Evolutionary conservation across 2,113 vertebrate species (phyloP).

Genomic region (Gobiocypris rarus): DNA sequence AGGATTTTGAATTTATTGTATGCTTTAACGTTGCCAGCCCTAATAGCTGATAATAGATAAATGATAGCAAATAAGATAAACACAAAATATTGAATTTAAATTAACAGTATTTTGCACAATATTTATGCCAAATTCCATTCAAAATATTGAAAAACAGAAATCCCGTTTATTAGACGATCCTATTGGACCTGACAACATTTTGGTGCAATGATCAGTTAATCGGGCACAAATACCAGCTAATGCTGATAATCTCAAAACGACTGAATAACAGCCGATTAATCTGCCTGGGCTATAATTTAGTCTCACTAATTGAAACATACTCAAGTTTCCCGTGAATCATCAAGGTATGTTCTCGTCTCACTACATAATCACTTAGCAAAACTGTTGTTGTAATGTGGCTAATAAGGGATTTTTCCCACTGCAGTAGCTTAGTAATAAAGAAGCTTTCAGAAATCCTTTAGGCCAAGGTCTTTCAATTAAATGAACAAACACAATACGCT

Average conservation of each 20-base stretch:
- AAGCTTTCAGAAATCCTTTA: constrained; percentile 27
- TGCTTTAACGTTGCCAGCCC: too few relatives aligned
- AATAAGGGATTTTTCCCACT: constrained; percentile 6
- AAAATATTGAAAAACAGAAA: background rate
- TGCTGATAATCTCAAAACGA: background rate
- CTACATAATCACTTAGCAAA: constrained; percentile 16
- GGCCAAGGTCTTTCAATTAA: constrained; percentile 38
- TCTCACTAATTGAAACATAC: background rate
- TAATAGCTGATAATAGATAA: background rate
- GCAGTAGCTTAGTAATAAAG: constrained; percentile 2
- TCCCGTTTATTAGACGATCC: background rate
- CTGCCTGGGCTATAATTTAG: background rate
- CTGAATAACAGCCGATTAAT: background rate
- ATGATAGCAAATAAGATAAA: background rate
- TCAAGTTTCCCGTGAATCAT: constrained; percentile 28
- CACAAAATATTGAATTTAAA: background rate
- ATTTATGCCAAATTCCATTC: background rate
- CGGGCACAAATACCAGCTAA: background rate
- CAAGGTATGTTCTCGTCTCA: constrained; percentile 2
- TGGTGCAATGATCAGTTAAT: background rate
- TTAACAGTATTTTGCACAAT: background rate
- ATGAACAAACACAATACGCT: constrained; percentile 1
- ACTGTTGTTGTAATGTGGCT: constrained; percentile 28
- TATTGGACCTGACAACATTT: background rate
- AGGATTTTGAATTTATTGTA: too few relatives aligned